phyloP scores from a whole-genome alignment of 2,888 invertebrate genomes.

The Phyllotreta striolata region DNA sequence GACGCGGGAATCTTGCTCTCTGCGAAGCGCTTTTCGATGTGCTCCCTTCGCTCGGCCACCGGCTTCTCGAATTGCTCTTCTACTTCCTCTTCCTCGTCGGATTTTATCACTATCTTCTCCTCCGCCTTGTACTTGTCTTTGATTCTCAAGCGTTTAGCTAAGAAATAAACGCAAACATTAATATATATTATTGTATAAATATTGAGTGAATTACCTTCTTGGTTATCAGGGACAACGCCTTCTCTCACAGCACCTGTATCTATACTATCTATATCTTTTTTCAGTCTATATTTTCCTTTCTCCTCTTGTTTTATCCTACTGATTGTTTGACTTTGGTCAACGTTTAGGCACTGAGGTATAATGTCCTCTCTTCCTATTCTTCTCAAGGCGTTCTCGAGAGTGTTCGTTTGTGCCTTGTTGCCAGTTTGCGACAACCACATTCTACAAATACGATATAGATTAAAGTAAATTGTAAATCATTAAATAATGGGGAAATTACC shows the following conservation, averaged over 20 bases:
- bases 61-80: conserved; percentile 73
- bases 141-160: conserved; percentile 34
- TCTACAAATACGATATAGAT: conserved; percentile 42
- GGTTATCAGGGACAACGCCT: conserved; percentile 33
- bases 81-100: conserved; percentile 71
- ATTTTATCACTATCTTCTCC: conserved; percentile 72
- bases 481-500: conserved; percentile 16
- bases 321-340: conserved; percentile 62
- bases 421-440: conserved; percentile 67
- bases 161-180: not conserved
- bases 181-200: conserved; percentile 1
- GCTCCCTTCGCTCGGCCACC: conserved; percentile 78
- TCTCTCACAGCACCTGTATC: conserved; percentile 58
- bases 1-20: conserved; percentile 76
- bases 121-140: conserved; percentile 81
- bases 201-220: conserved; percentile 27
- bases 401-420: conserved; percentile 62
- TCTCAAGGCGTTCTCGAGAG: conserved; percentile 83
- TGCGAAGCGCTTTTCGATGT: conserved; percentile 76
- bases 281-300: conserved; percentile 65
- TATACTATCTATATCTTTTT: conserved; percentile 67
- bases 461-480: not conserved
- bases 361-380: conserved; percentile 92
- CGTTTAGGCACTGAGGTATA: conserved; percentile 81
- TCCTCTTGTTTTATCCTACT: conserved; percentile 56